These are phyloP conservation scores for Callocephalon fimbriatum DNA, from an alignment of 2,113 vertebrate species.

Conservation along the genomic window DNA sequence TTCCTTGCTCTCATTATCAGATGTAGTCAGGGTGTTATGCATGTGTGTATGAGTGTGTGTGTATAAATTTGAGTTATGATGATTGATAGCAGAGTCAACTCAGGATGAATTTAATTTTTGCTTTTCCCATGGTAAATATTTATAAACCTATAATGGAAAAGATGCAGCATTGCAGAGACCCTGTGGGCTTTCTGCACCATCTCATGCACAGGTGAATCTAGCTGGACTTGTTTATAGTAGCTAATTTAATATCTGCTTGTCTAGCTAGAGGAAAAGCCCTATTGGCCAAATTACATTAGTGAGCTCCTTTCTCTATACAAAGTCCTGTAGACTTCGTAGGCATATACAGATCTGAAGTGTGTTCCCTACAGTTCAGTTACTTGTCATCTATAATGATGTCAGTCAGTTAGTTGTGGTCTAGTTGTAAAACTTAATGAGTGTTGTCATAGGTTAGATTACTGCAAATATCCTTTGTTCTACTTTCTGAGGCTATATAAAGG, in stretches of 20 bases:
- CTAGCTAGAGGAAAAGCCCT: constrained; percentile 1
- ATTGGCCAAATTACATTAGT: constrained; percentile 4
- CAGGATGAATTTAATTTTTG: constrained; percentile 34
- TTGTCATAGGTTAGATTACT: neutral
- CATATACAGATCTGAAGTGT: neutral
- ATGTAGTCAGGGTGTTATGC: constrained; percentile 5
- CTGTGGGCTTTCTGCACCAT: neutral
- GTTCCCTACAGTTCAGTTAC: constrained; percentile 39
- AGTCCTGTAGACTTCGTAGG: constrained; percentile 17
- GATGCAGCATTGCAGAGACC: neutral
- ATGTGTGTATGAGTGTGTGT: neutral
- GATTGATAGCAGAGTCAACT: constrained; percentile 32
- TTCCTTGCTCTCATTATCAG: constrained; percentile 53
- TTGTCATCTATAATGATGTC: neutral
- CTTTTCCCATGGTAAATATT: constrained; percentile 56
- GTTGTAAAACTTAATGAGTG: neutral
- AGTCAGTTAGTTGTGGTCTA: neutral
- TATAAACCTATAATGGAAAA: constrained; percentile 56
- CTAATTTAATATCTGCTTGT: constrained; percentile 46
- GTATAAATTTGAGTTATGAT: constrained; percentile 27
- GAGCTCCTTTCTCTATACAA: neutral
- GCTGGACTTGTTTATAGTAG: constrained; percentile 37
- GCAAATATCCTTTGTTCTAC: neutral
- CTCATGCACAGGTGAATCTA: neutral
- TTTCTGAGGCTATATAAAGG: neutral